Base-by-base conservation (phyloP, 2,888 invertebrate genomes). In the Prosapia bicincta region DNA sequence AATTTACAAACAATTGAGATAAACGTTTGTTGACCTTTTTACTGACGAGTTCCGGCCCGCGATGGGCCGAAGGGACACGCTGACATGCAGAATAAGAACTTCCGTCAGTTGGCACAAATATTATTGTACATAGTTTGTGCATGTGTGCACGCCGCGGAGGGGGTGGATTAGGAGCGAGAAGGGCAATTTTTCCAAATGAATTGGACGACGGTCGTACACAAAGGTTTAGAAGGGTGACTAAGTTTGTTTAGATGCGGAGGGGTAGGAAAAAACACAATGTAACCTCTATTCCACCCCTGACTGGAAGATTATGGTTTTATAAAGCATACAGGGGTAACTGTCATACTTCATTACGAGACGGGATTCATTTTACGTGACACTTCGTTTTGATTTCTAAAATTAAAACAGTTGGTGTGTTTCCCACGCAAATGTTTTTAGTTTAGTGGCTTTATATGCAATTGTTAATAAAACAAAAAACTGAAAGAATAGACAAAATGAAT, bases 121-220 rank as follows among this genome's bases (percentile, higher is more conserved):
- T 74, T 74, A 74, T 74, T 69, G 69, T 69, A 28, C 54, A 54
- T 5, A 54, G 54, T 54, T 54, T 54, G 54, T 54, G 54, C 54
- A 54, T 54, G 54, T 54, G 54, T 20, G 54, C 54, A 9, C 54
- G 69, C 67, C 3, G 30, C 25, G 74, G 65, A 23, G 74, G 30
- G 32, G 38, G 25, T 20, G 74, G 74, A 74, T 74, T 74, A 74
- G 68, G 32, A 20, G 3, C 32, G 24, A 72, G 76, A 75, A 74
- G 78, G 78, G 71, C 76, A 78, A 78, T 78, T 78, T 78, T 78
- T 78, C 78, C 78, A 76, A 78, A 75, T 78, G 78, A 78, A 78
- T 78, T 76, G 76, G 76, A 74, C 74, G 74, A 65, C 74, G 74
- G 74, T 65, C 69, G 30, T 6, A 38, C 28, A 74, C 74, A 74